Base-by-base conservation (phyloP, 2,113 vertebrate genomes). In the Anhinga anhinga region DNA sequence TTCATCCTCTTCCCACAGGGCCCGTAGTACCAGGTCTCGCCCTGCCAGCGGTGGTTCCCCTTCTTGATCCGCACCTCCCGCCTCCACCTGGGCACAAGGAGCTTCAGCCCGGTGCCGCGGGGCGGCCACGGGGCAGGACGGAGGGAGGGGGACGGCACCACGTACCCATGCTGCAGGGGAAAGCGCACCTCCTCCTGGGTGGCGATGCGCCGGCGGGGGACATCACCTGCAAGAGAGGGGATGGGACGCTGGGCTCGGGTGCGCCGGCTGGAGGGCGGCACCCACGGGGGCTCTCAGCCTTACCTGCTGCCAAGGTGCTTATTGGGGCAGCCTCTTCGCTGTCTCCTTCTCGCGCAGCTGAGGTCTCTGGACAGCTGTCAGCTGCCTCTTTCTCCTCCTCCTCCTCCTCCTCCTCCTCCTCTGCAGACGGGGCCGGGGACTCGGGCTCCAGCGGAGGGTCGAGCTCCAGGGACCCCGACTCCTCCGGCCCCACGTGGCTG, bases 11-110 rank as follows among this genome's bases (percentile, higher is more conserved):
- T 99, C 52, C 99, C 99, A 85, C 99, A 99, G 18, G 99, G 99
- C 15, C 99, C 99, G n/a, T 99, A 99, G 97, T 99, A 99, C 99
- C 99, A 99, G 6, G 99, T 99, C 97, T 99, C 99, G 0, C 99
- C 99, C 94, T 99, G 99, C 98, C 99, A 99, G 26, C 99, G 98
- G 92, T 98, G 98, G 86, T 99, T 99, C 45, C 98, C 97, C 93
- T 98, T 99, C 98, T 97, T 99, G 93, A 99, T 99, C 42, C 99
- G 98, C 81, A 99, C 99, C 97, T 99, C 99, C 87, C 99, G 98
- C 95, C 95, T 98, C 99, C 99, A 99, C 71, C 99, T 99, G 93
- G 66, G 92, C 94, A 79, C 73, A 36, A 82, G 95, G 74, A 90
- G 81, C 62, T 73, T 79, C 96, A 96, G 88, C 92, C 76, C 55